Percentiles rank a stretch among this genome's conserved stretches.
Evolutionary conservation across 2,888 invertebrate genomes (phyloP).

Genomic region (Drosophila multiciliata): DNA sequence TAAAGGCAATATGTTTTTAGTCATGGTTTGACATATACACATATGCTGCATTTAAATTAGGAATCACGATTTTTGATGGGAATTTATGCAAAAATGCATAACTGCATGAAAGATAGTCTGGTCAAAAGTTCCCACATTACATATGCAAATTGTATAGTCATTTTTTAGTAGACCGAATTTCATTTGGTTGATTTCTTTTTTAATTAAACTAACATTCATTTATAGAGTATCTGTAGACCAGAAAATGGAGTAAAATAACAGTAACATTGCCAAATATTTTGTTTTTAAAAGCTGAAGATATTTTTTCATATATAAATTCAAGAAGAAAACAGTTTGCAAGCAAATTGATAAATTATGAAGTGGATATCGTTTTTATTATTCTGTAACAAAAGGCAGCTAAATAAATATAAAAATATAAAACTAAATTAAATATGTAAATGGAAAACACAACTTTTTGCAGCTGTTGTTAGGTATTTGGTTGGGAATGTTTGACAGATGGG

Average conservation of each 20-base stretch:
- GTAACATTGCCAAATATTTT: neutral
- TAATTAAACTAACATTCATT: neutral
- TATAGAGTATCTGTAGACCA: neutral
- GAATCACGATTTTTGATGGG: neutral
- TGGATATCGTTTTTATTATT: slow-evolving; percentile 2
- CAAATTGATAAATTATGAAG: slow-evolving; percentile 9
- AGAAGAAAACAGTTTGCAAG: slow-evolving; percentile 15
- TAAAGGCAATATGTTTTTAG: neutral
- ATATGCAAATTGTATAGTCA: neutral
- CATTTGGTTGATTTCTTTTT: neutral
- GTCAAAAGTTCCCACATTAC: neutral
- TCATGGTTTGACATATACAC: neutral
- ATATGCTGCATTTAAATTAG: neutral
- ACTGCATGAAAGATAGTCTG: neutral
- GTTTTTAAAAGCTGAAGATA: neutral
- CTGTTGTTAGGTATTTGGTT: slow-evolving; percentile 1
- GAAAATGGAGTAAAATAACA: neutral
- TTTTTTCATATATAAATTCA: slow-evolving; percentile 1
- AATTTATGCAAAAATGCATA: neutral
- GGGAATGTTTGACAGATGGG: slow-evolving; percentile 5
- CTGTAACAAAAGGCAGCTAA: neutral
- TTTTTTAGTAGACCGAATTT: neutral
- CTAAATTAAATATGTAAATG: slow-evolving; percentile 8
- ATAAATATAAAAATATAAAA: slow-evolving; percentile 1
- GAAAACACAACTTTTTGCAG: slow-evolving; percentile 2